Evolutionary conservation across 2,888 invertebrate genomes (phyloP).

Genomic region (Dinocampus coccinellae): DNA sequence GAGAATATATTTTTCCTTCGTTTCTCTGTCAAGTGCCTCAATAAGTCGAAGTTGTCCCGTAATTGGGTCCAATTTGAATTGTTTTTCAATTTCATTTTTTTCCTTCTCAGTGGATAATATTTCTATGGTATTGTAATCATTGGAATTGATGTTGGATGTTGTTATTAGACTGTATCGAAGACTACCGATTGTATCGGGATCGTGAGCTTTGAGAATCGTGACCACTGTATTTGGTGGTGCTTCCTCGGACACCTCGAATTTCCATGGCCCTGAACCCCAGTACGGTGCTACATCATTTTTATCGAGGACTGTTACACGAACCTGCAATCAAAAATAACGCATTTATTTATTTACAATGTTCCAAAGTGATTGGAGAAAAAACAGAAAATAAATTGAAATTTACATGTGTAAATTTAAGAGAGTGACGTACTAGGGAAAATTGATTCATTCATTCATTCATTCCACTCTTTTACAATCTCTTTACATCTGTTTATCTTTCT

Average conservation of each 20-base stretch:
- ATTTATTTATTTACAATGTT: slow-evolving; percentile 39
- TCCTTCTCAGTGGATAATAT: slow-evolving; percentile 13
- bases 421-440: slow-evolving; percentile 12
- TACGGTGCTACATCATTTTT: slow-evolving; percentile 96
- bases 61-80: slow-evolving; percentile 80
- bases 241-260: slow-evolving; percentile 87
- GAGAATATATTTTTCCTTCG: slow-evolving; percentile 82
- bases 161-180: slow-evolving; percentile 81
- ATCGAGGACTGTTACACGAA: slow-evolving; percentile 87
- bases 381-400: too few relatives aligned
- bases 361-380: slow-evolving; percentile 9
- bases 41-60: slow-evolving; percentile 82
- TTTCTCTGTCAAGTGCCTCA: slow-evolving; percentile 88
- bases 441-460: neutral
- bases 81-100: slow-evolving; percentile 71
- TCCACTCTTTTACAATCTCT: neutral
- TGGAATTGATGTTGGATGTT: slow-evolving; percentile 31
- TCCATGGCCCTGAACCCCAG: slow-evolving; percentile 81
- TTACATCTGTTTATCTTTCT: neutral
- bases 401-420: slow-evolving; percentile 6
- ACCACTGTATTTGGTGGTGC: slow-evolving; percentile 85
- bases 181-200: slow-evolving; percentile 87
- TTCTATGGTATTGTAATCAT: slow-evolving; percentile 33
- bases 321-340: slow-evolving; percentile 74
- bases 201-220: slow-evolving; percentile 82